These are phyloP conservation scores for Labeo rohita DNA, from an alignment of 2,113 vertebrate genomes.

Conservation along the genomic window DNA sequence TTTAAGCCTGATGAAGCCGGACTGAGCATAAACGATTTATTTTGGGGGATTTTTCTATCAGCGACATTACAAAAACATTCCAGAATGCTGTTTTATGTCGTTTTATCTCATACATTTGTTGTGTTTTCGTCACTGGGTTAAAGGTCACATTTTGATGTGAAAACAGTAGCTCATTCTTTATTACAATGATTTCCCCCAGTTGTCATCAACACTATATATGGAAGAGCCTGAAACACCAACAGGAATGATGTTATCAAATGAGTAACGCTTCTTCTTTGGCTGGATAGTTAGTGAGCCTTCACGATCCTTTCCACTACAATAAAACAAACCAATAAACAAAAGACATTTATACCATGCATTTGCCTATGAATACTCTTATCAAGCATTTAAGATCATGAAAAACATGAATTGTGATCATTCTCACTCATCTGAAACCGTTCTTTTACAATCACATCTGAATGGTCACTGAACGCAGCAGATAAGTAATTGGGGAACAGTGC, in stretches of 20 bases:
- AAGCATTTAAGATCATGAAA: neutral
- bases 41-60: no score
- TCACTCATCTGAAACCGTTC: neutral
- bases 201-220: neutral
- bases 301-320: neutral
- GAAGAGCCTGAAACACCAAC: no score
- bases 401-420: neutral
- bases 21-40: no score
- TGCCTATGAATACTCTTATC: neutral
- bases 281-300: no score
- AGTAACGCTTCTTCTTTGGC: no score
- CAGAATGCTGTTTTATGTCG: no score
- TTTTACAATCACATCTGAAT: neutral
- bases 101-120: neutral
- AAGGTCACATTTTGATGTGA: neutral
- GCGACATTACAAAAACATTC: no score
- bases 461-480: neutral
- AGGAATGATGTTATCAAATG: no score
- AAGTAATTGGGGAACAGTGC: neutral
- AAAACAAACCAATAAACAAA: neutral
- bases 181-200: neutral
- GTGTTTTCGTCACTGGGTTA: neutral
- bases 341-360: neutral
- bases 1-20: neutral
- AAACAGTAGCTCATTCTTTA: neutral